Evolutionary conservation across 2,888 invertebrate genomes (phyloP), one percentile per base, ranked within the genome.

Genomic region (Erebia palarica): DNA sequence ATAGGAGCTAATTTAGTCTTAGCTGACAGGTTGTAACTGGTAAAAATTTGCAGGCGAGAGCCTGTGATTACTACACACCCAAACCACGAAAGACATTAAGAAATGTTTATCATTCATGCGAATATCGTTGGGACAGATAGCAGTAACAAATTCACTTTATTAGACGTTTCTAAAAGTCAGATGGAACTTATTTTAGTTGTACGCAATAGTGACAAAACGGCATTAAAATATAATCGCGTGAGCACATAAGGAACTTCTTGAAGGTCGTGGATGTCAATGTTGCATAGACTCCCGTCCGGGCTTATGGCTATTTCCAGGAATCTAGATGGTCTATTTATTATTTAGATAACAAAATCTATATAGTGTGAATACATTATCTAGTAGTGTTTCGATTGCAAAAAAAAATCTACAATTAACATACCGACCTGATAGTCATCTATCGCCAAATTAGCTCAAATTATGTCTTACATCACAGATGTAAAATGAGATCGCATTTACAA

Each of bases 391-490:
- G 4, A 51, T 4, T n/a, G 14, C 1, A 0, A 51, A n/a, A n/a
- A 16, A 9, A 55, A 55, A 1, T 18, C 10, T 55, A 14, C 10
- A 55, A 18, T 18, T 55, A 10, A 27, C 21, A 27, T 13, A 27
- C 57, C 42, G 9, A 44, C 42, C 42, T 60, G 42, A 9, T 14
- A 44, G 16, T 16, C 60, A 14, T n/a, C 42, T 60, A 16, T n/a
- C 10, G 42, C 42, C 16, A 42, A 49, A 63, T 63, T 18, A 63
- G 47, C 21, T 49, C 63, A 21, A 2, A 61, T 64, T 65, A 14
- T 63, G 49, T 14, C 77, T 77, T 53, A 61, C 78, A 81, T 80
- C 77, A 78, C 80, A 78, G 79, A 78, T 70, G 70, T 84, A 83
- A 49, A 13, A 49, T 42, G 65, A 68, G 59, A 67, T 65, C 51